phyloP scores from a whole-genome alignment of 2,888 invertebrate genomes.

The Scaptomyza cyrtandrae region DNA sequence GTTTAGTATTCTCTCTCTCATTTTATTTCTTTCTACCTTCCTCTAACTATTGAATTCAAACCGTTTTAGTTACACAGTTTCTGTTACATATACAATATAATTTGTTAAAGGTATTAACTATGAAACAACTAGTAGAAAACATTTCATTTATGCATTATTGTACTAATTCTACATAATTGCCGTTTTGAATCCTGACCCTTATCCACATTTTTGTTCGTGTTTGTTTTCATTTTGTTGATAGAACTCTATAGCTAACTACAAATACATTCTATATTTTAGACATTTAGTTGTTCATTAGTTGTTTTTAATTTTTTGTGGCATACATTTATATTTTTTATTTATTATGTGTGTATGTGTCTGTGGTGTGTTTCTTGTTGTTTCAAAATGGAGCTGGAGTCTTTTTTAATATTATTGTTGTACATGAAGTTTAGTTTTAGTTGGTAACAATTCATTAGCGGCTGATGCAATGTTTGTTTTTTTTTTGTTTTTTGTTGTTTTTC shows the following conservation, averaged over 20 bases:
- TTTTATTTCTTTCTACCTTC: too few species aligned
- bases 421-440: conserved; percentile 58
- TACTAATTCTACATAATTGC: conserved; percentile 67
- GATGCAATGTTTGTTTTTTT: conserved; percentile 46
- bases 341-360: conserved; percentile 11
- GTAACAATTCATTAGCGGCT: conserved; percentile 56
- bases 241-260: conserved; percentile 65
- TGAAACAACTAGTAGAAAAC: conserved; percentile 75
- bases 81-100: conserved; percentile 34
- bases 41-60: too few species aligned
- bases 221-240: conserved; percentile 9
- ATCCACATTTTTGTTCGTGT: conserved; percentile 14
- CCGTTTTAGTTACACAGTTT: conserved; percentile 29
- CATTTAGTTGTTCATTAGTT: conserved; percentile 48
- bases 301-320: conserved; percentile 8
- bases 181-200: conserved; percentile 45
- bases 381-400: conserved; percentile 75
- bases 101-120: conserved; percentile 60
- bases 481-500: conserved; percentile 32
- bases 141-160: conserved; percentile 45
- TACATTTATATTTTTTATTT: conserved; percentile 20
- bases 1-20: conserved; percentile 9
- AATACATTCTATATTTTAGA: conserved; percentile 69
- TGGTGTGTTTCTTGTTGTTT: conserved; percentile 47
- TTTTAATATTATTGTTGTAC: conserved; percentile 53